Base-by-base conservation (phyloP, 2,888 invertebrate species). In the Ormyrus thymus region DNA sequence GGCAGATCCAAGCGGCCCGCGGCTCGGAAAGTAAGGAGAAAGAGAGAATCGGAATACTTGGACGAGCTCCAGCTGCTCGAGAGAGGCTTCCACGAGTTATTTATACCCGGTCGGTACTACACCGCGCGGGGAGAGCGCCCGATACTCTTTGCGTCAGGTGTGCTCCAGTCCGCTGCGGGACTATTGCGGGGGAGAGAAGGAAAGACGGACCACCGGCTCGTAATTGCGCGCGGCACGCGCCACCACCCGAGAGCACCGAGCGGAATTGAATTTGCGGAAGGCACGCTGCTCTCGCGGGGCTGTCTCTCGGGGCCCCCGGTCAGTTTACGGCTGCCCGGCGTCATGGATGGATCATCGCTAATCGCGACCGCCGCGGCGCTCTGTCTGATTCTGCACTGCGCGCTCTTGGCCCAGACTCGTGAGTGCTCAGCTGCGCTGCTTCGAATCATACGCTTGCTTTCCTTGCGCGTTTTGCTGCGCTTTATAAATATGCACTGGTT, bases 241-340 rank as follows among this genome's bases (percentile, higher is more conserved):
- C 29, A 43, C 7, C n/a, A n/a, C 29, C 29, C 29, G 29, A n/a
- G 3, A 29, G 55, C n/a, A 71, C 65, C 56, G 51, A 68, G 62
- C 61, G 8, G 53, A 77, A 77, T 77, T 77, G 66, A 77, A 77
- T 77, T 77, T 71, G 68, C 70, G 69, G 69, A 73, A 59, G 68
- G 45, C 45, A 15, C 61, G 58, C 56, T 43, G 48, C 48, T 48
- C 64, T 45, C 29, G 74, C n/a, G 51, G 45, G 64, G 61, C 61
- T 55, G 55, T n/a, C 7, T 11, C 15, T 8, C 8, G 43, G n/a
- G 29, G 29, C 0, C 29, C 29, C 29, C 64, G 10, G 46, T 55
- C 43, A 78, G 78, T 78, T 9, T 7, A 8, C 51, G 50, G 0
- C 15, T 43, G 73, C 56, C 29, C 69, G 56, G 62, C 70, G 73